Conservation (phyloP, 2,113 vertebrate species). For the Brachirus orientalis region DNA sequence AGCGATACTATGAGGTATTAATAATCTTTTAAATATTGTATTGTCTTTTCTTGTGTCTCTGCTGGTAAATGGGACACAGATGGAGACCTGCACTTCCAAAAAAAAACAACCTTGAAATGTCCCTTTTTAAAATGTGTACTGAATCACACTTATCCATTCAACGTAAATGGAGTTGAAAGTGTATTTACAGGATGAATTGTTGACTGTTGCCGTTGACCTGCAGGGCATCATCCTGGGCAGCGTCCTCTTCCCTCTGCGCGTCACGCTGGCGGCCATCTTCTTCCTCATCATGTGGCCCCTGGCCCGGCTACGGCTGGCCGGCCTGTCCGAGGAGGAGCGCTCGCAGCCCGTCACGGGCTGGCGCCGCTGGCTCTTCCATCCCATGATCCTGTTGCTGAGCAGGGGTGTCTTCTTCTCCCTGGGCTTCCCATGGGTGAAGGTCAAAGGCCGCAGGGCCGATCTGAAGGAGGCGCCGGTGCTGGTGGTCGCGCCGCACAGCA, state of each 20-base stretch:
- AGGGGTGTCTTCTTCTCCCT: conserved; percentile 84
- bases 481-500: conserved; percentile 89
- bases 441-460: conserved; percentile 85
- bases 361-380: conserved; percentile 82
- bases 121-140: no score
- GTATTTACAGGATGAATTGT: not conserved
- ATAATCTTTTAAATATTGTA: no score
- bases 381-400: conserved; percentile 79
- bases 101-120: no score
- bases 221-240: conserved; percentile 84
- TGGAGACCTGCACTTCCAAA: no score
- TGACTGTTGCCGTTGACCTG: not conserved
- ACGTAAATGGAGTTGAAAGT: no score
- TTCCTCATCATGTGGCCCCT: conserved; percentile 89
- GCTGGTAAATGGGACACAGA: no score
- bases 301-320: conserved; percentile 83
- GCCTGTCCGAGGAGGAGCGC: conserved; percentile 81
- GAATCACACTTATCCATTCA: no score
- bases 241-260: conserved; percentile 84
- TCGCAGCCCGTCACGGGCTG: conserved; percentile 82
- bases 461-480: conserved; percentile 86
- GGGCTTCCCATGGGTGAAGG: conserved; percentile 86
- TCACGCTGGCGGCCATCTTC: conserved; percentile 73
- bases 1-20: no score
- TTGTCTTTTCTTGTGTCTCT: no score